phyloP scores from a whole-genome alignment of 2,113 vertebrate species.

The Sardina pilchardus region DNA sequence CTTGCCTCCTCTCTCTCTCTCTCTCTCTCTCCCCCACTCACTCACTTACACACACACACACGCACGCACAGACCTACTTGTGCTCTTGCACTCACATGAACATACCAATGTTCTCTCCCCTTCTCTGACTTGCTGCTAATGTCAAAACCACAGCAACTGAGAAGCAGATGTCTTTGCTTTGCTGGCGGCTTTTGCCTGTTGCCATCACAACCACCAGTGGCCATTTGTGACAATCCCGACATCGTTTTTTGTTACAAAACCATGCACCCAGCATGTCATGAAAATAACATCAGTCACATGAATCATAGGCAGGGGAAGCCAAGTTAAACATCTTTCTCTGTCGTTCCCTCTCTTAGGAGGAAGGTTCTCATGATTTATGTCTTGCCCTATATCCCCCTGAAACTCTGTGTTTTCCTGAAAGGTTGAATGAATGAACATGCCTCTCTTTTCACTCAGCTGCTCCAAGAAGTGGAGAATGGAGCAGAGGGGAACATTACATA shows the following conservation, averaged over 20 bases:
- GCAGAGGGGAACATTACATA: background rate
- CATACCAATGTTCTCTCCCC: background rate
- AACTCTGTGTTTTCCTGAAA: background rate
- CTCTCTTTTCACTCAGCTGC: background rate
- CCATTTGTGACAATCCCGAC: constrained; percentile 11
- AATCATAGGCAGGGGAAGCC: constrained; percentile 18
- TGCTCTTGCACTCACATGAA: background rate
- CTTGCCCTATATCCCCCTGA: background rate
- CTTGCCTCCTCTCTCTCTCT: background rate
- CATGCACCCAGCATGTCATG: background rate
- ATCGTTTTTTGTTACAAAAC: constrained; percentile 4
- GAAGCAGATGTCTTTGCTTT: constrained; percentile 24
- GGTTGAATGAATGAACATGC: background rate
- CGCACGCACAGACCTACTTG: background rate
- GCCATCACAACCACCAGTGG: constrained; percentile 20
- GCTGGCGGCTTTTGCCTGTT: constrained; percentile 19
- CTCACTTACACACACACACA: background rate
- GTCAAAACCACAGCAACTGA: constrained; percentile 19
- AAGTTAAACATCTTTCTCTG: constrained; percentile 11
- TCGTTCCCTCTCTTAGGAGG: background rate
- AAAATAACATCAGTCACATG: constrained; percentile 27
- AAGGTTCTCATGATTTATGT: background rate
- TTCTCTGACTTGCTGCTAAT: constrained; percentile 1
- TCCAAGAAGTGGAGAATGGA: background rate
- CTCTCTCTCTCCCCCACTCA: constrained; percentile 30